A percentile compares a stretch with the other conserved stretches of the same genome.
These are phyloP conservation scores for Paramacrobiotus metropolitanus DNA, from an alignment of 1,140 invertebrate species.

Conservation along the genomic window DNA sequence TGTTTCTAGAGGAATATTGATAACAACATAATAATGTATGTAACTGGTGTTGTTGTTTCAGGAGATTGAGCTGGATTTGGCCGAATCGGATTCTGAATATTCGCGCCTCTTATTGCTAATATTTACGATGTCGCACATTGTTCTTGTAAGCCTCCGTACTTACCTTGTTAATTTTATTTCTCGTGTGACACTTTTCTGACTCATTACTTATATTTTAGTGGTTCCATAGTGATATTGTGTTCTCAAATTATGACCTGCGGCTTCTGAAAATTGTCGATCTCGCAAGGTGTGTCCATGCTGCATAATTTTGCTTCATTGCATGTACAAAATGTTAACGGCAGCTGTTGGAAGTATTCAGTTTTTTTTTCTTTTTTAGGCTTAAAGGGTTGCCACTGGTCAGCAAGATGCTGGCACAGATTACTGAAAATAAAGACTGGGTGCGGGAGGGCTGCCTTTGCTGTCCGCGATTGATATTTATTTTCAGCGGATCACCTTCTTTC, in stretches of 20 bases:
- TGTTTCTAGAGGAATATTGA: not conserved
- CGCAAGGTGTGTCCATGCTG: not conserved
- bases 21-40: not conserved
- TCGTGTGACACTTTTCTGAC: not conserved
- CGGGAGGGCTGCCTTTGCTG: not conserved
- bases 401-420: not conserved
- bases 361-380: not conserved
- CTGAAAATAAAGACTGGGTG: not conserved
- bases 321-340: not conserved
- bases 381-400: not conserved
- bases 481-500: not conserved
- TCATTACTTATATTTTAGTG: not conserved
- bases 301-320: not conserved
- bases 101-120: not conserved
- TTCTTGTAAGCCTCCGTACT: not conserved
- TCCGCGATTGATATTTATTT: not conserved
- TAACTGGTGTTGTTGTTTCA: no score
- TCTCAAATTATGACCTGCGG: not conserved
- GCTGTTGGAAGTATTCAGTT: not conserved
- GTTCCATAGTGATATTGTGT: not conserved
- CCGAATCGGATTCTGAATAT: not conserved
- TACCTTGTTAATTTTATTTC: not conserved
- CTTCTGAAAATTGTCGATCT: conserved; percentile 3
- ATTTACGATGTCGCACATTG: not conserved
- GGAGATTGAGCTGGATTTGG: not conserved